Conservation (phyloP, 2,113 vertebrate genomes). For the Numenius arquata region DNA sequence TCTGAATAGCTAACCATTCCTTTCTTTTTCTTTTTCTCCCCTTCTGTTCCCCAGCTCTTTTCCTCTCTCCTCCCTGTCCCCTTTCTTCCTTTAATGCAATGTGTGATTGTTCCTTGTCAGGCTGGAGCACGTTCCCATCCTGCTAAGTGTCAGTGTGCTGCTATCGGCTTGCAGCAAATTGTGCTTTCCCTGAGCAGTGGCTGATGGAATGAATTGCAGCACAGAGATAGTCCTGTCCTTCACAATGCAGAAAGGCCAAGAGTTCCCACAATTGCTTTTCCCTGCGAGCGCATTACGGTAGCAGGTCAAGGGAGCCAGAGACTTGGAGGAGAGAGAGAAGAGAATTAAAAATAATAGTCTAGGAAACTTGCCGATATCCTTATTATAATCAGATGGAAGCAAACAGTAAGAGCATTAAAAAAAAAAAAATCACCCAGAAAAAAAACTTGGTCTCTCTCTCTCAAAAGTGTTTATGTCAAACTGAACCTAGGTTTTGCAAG, state of each 20-base stretch:
- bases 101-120: conserved; percentile 58
- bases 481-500: background rate
- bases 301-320: conserved; percentile 8
- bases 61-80: background rate
- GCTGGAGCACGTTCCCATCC: conserved; percentile 48
- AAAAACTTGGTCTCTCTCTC: background rate
- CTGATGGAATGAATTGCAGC: conserved; percentile 57
- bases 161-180: conserved; percentile 50
- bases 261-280: conserved; percentile 41
- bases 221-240: conserved; percentile 22
- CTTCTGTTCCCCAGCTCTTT: background rate
- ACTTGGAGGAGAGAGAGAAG: background rate
- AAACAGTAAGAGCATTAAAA: background rate
- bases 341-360: conserved; percentile 16
- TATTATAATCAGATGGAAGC: background rate
- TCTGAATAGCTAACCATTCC: conserved; percentile 42
- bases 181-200: conserved; percentile 23
- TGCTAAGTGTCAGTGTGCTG: conserved; percentile 44
- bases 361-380: background rate
- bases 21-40: background rate
- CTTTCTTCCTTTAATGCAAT: conserved; percentile 38
- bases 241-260: conserved; percentile 7
- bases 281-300: background rate
- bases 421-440: background rate
- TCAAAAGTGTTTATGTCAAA: background rate